Evolutionary conservation across 1,140 invertebrate genomes (phyloP).

Genomic region (Uloborus diversus): DNA sequence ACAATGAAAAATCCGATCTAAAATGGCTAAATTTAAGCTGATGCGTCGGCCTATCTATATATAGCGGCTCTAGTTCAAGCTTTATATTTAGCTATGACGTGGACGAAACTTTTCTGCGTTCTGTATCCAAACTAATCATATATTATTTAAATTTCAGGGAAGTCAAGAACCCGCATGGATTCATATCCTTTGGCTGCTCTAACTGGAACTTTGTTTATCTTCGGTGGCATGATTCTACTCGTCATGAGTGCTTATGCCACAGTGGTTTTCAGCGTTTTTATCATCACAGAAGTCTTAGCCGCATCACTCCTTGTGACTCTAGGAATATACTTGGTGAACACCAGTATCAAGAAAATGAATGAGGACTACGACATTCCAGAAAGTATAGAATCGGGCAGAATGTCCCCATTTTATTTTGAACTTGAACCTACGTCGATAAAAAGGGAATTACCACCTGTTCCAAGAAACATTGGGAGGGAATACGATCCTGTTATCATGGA

Average conservation of each 20-base stretch:
- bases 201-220: constrained; percentile 1
- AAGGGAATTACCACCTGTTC: constrained; percentile 16
- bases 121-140: not conserved
- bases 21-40: too few relatives aligned
- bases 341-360: not conserved
- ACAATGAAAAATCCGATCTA: too few relatives aligned
- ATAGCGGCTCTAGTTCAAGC: too few relatives aligned
- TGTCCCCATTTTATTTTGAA: constrained; percentile 35
- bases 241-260: not conserved
- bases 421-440: not conserved
- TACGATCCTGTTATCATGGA: constrained; percentile 37
- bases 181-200: not conserved
- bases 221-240: not conserved
- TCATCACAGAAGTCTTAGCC: not conserved
- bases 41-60: too few relatives aligned
- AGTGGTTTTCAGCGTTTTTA: not conserved
- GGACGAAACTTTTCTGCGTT: too few relatives aligned
- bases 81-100: too few relatives aligned
- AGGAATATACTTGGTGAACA: not conserved
- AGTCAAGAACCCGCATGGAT: not conserved
- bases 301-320: not conserved
- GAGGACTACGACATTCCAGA: not conserved
- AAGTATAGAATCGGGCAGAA: not conserved
- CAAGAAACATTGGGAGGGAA: constrained; percentile 27
- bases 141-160: not conserved